These are phyloP conservation scores for Caenorhabditis afra DNA, from an alignment of 2,888 invertebrate genomes.

Conservation along the genomic window DNA sequence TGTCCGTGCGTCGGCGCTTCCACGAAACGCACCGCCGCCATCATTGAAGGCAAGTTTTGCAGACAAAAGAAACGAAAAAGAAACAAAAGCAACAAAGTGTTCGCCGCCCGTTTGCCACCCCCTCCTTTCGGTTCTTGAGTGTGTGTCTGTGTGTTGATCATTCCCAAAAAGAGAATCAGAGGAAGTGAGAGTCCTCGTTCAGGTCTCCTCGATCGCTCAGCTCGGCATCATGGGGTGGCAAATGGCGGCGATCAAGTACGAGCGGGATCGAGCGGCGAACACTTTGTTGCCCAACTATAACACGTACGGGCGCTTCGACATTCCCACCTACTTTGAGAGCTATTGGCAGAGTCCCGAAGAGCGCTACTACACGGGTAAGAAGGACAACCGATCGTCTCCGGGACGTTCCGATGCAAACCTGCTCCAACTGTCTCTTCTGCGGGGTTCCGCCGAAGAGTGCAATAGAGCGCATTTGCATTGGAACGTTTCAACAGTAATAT, in stretches of 20 bases:
- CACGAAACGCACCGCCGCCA: conserved; percentile 74
- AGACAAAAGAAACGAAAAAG: neutral
- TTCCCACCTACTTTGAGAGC: conserved; percentile 79
- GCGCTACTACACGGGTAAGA: conserved; percentile 72
- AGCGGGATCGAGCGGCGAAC: conserved; percentile 79
- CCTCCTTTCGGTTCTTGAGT: neutral
- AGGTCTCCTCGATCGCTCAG: conserved; percentile 78
- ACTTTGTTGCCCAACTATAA: conserved; percentile 79
- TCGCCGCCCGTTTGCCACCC: conserved; percentile 20
- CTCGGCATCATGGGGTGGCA: conserved; percentile 80
- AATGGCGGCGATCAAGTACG: conserved; percentile 80
- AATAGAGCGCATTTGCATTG: no score
- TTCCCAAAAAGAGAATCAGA: neutral
- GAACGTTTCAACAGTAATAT: no score
- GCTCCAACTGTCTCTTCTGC: no score
- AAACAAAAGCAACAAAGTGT: neutral
- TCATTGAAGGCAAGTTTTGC: conserved; percentile 75
- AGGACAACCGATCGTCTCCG: no score
- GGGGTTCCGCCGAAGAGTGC: no score
- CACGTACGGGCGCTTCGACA: conserved; percentile 78
- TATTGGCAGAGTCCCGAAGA: conserved; percentile 79
- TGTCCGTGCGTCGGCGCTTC: conserved; percentile 80
- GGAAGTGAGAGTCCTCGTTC: conserved; percentile 34
- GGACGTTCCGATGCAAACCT: no score
- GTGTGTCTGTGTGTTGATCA: neutral